Percentiles rank a stretch among this genome's conserved stretches.
Conservation (phyloP, 2,888 invertebrate genomes). For the Sthenelais limicola region DNA sequence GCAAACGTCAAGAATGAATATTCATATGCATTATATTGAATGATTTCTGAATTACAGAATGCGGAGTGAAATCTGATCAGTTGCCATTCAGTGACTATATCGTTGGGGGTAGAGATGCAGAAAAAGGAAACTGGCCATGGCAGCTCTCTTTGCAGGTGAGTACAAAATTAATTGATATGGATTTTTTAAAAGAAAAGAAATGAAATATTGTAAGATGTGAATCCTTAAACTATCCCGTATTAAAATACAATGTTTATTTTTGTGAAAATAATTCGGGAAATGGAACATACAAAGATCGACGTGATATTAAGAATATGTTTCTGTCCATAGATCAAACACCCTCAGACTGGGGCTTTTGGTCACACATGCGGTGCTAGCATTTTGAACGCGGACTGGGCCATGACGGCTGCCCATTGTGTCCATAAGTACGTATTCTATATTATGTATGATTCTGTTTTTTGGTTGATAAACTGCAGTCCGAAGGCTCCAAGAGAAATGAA, state of each 20-base stretch:
- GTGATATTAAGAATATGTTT: too few species aligned
- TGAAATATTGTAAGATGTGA: background rate
- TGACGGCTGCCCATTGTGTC: slow-evolving; percentile 42
- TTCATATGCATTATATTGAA: too few species aligned
- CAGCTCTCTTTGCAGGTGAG: slow-evolving; percentile 40
- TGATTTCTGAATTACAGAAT: slow-evolving; percentile 4
- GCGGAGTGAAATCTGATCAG: slow-evolving; percentile 24
- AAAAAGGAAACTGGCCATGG: slow-evolving; percentile 38
- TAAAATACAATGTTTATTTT: too few species aligned
- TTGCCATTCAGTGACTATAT: background rate
- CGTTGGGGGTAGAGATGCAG: slow-evolving; percentile 26
- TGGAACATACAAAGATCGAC: too few species aligned
- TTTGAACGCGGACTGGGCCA: slow-evolving; percentile 32
- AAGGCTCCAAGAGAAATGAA: too few species aligned
- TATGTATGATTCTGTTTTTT: too few species aligned
- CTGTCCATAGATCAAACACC: background rate
- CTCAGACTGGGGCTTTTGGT: background rate
- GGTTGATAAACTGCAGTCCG: too few species aligned
- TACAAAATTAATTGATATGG: too few species aligned
- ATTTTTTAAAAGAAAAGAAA: background rate
- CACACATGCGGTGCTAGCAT: slow-evolving; percentile 41
- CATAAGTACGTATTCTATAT: slow-evolving; percentile 4
- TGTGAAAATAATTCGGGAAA: too few species aligned
- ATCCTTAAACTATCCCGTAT: too few species aligned
- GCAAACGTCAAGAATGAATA: too few species aligned